Conservation (phyloP, 2,113 vertebrate genomes). For the Eurypyga helias region DNA sequence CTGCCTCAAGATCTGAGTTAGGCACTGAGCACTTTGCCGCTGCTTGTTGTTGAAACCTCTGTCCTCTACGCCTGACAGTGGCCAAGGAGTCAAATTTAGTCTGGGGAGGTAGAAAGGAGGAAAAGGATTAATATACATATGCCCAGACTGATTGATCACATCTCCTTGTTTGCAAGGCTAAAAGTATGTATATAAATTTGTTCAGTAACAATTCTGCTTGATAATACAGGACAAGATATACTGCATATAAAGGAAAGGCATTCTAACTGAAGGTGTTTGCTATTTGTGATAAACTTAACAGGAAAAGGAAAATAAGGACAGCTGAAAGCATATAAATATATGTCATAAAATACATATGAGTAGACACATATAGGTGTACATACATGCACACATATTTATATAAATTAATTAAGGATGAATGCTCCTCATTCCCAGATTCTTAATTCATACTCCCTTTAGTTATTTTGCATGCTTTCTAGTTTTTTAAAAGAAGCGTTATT, state of each 20-base stretch:
- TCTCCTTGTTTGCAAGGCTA: background rate
- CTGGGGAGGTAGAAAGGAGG: background rate
- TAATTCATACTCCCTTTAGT: background rate
- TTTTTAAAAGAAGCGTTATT: background rate
- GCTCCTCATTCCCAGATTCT: background rate
- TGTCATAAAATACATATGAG: background rate
- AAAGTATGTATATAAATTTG: background rate
- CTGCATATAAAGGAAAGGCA: background rate
- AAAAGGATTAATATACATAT: background rate
- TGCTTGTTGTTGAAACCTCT: background rate
- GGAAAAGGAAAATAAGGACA: background rate
- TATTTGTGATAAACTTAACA: background rate
- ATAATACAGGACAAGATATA: background rate
- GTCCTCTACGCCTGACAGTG: background rate
- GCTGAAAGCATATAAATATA: background rate
- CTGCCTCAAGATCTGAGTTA: background rate
- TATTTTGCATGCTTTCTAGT: background rate
- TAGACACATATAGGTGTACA: background rate
- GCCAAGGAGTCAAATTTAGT: background rate
- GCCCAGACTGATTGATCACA: background rate
- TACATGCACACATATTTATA: background rate
- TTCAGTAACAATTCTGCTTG: background rate
- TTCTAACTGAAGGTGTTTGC: background rate
- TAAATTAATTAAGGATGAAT: background rate
- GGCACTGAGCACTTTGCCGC: background rate